These are phyloP conservation scores for Solenopsis fugax DNA, from an alignment of 1,140 invertebrate genomes.

Conservation along the genomic window DNA sequence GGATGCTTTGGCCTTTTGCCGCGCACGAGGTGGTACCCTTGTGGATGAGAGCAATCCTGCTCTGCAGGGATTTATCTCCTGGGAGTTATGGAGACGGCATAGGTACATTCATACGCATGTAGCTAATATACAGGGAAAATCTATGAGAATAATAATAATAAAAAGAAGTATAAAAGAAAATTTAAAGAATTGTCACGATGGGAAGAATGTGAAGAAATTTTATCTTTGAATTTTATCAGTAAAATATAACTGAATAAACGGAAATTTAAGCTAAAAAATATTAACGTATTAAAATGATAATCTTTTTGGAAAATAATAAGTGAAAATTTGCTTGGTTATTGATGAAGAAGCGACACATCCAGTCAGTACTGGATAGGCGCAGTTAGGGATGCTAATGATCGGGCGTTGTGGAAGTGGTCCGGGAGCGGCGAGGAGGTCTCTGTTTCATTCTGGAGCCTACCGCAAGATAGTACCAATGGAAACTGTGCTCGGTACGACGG, in stretches of 20 bases:
- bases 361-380: slow-evolving; percentile 98
- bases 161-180: neutral
- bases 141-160: neutral
- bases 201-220: neutral
- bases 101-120: slow-evolving; percentile 85
- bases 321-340: slow-evolving; percentile 12
- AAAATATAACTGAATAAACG: neutral
- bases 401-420: slow-evolving; percentile 96
- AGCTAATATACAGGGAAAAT: slow-evolving; percentile 15
- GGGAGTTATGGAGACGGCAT: slow-evolving; percentile 97
- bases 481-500: slow-evolving; percentile 97
- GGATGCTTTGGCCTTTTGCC: slow-evolving; percentile 93
- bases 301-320: neutral
- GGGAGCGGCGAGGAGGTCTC: slow-evolving; percentile 94
- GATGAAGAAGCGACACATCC: slow-evolving; percentile 93
- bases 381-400: slow-evolving; percentile 92
- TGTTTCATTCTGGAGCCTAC: slow-evolving; percentile 97
- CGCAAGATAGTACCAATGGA: slow-evolving; percentile 90
- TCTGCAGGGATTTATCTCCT: slow-evolving; percentile 97
- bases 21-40: slow-evolving; percentile 92
- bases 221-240: neutral
- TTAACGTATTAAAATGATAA: neutral
- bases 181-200: neutral
- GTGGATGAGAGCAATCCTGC: slow-evolving; percentile 98
- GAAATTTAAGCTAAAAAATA: slow-evolving; percentile 8